Percentiles rank a stretch among this genome's conserved stretches.
These are phyloP conservation scores for Narcine bancroftii DNA, from an alignment of 2,113 vertebrate genomes.

Conservation along the genomic window DNA sequence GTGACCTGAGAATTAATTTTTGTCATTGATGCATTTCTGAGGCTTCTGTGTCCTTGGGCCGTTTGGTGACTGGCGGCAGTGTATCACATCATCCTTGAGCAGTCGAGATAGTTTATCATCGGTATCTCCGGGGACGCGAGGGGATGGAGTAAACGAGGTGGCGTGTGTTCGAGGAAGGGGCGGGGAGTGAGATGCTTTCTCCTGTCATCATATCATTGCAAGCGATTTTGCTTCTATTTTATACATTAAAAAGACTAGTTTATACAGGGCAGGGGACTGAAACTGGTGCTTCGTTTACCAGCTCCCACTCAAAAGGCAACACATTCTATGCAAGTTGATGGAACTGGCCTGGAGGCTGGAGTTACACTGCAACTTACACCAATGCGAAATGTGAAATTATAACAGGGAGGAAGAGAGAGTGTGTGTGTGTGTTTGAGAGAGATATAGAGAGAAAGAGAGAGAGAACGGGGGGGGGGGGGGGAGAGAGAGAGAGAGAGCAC, in stretches of 20 bases:
- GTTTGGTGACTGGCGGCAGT: not conserved
- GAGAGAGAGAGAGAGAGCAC: not conserved
- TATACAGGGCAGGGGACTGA: not conserved
- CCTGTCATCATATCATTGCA: not conserved
- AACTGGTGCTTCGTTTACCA: not conserved
- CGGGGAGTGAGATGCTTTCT: not conserved
- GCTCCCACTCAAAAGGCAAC: not conserved
- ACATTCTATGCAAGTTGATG: not conserved
- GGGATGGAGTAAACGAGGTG: not conserved
- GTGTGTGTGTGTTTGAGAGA: not conserved
- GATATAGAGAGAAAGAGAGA: too few relatives aligned
- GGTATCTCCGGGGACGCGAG: not conserved
- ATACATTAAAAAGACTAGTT: not conserved
- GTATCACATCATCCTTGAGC: not conserved
- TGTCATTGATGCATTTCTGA: not conserved
- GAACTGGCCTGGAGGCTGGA: not conserved
- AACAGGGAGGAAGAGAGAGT: not conserved
- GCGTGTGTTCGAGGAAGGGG: not conserved
- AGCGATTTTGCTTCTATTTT: not conserved
- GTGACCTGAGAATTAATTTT: not conserved
- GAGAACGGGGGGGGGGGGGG: not conserved
- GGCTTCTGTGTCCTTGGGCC: not conserved
- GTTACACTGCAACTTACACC: not conserved
- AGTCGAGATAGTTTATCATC: not conserved
- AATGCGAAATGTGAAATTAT: not conserved